Evolutionary conservation across 2,113 vertebrate species (phyloP), one percentile per base, ranked within the genome.

Genomic region (Bothrops jararaca): DNA sequence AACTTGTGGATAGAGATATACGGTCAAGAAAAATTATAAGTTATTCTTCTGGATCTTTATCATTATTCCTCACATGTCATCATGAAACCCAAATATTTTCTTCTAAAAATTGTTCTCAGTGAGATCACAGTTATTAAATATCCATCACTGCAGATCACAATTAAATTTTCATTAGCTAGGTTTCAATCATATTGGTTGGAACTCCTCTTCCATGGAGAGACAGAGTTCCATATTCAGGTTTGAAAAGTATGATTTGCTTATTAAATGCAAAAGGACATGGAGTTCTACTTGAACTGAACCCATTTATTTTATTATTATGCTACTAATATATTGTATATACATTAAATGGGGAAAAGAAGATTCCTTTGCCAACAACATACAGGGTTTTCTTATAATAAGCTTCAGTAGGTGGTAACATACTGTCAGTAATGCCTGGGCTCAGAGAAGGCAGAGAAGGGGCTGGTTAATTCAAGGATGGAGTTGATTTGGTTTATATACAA

Each of bases 121-220:
- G 96, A 96, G 96, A 96, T 96, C 52, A 93, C 92, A 96, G 92
- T 97, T 97, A 96, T 97, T 97, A 97, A 97, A 97, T 96, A 93
- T 52, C 89, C 90, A 96, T 96, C 92, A 97, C 95, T 94, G 93
- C 92, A 95, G 95, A 94, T 95, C 97, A 96, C 96, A 97, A 97
- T 97, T 96, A 97, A 96, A 95, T 91, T 96, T 97, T 96, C 97
- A 97, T 97, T 97, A 96, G 94, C 94, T 94, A 90, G 89, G 39
- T 94, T 97, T 92, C 94, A 96, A 80, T 90, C 85, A 86, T 94
- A 93, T 97, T 94, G 95, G 0, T 95, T 96, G 91, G n/a, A 13
- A 80, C 74, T 80, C 15, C 39, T 80, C 85, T 69, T 96, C 94
- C 93, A 53, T 53, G 94, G 94, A 95, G 93, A 91, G 2, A n/a